These are phyloP conservation scores for Ophthalmolycus amberensis DNA, from an alignment of 2,113 vertebrate species.

Conservation along the genomic window DNA sequence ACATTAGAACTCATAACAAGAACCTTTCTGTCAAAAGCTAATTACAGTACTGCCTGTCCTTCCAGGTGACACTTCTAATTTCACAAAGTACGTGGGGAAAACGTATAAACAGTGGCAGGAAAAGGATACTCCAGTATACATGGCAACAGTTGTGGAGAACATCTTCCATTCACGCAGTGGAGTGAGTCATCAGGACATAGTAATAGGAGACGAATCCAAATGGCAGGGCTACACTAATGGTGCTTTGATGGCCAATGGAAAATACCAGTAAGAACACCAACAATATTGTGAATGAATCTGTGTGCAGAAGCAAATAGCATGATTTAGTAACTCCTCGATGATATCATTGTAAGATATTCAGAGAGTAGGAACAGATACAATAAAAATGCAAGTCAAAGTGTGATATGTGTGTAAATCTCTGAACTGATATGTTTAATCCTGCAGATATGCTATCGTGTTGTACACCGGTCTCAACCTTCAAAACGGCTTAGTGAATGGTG, in stretches of 20 bases:
- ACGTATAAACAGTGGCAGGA: conserved; percentile 61
- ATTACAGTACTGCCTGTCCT: not conserved
- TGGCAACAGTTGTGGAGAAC: conserved; percentile 58
- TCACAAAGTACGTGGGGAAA: not conserved
- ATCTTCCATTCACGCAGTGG: not conserved
- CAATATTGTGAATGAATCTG: not conserved
- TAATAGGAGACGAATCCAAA: conserved; percentile 28
- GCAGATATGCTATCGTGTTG: conserved; percentile 66
- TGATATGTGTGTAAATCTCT: not conserved
- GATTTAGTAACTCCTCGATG: not conserved
- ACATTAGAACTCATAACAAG: not conserved
- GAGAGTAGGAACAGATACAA: not conserved
- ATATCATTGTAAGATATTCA: not conserved
- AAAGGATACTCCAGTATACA: not conserved
- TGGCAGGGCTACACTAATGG: conserved; percentile 63
- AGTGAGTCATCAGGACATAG: accelerated
- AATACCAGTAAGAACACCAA: conserved; percentile 72
- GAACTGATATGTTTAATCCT: conserved; percentile 11
- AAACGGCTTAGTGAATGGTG: accelerated
- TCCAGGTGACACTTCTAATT: conserved; percentile 8
- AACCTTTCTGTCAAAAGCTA: not conserved
- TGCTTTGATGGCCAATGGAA: conserved; percentile 24
- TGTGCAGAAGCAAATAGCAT: not conserved
- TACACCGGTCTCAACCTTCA: conserved; percentile 47
- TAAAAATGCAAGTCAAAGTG: not conserved